These are phyloP conservation scores for Diceros bicornis DNA, from an alignment of 2,797 vertebrate species.

Conservation along the genomic window DNA sequence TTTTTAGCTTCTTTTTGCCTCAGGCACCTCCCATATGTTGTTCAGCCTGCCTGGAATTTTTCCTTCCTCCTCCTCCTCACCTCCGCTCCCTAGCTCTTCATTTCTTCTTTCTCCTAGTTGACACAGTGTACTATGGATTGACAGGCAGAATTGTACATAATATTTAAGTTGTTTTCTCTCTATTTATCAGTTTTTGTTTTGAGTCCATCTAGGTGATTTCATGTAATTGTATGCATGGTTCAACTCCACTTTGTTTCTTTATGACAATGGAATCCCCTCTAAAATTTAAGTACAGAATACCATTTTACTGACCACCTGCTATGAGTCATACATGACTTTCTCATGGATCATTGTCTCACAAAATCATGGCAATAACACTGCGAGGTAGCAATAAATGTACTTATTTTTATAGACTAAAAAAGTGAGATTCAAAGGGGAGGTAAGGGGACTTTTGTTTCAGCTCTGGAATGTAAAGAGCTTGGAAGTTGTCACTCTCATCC, in stretches of 20 bases:
- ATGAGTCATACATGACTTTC: not conserved
- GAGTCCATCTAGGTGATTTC: not conserved
- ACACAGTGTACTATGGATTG: not conserved
- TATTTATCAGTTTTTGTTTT: not conserved
- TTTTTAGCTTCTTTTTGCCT: not conserved
- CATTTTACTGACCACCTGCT: not conserved
- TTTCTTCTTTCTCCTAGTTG: not conserved
- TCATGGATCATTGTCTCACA: not conserved
- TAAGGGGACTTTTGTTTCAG: not conserved
- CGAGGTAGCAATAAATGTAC: not conserved
- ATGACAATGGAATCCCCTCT: not conserved
- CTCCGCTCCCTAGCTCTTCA: not conserved
- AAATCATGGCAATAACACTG: not conserved
- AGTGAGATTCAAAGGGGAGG: not conserved
- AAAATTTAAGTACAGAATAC: constrained; percentile 3
- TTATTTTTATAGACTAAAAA: not conserved
- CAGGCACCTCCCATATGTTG: not conserved
- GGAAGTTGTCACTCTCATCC: not conserved
- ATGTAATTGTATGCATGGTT: not conserved
- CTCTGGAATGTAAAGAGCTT: not conserved
- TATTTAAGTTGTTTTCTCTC: not conserved
- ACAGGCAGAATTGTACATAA: not conserved
- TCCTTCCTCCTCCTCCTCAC: not conserved
- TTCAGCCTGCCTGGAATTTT: not conserved
- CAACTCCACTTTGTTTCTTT: not conserved